Evolutionary conservation across 53 echinoderm and acorn worm genomes (phyloP).

Genomic region (Mesocentrotus franciscanus): DNA sequence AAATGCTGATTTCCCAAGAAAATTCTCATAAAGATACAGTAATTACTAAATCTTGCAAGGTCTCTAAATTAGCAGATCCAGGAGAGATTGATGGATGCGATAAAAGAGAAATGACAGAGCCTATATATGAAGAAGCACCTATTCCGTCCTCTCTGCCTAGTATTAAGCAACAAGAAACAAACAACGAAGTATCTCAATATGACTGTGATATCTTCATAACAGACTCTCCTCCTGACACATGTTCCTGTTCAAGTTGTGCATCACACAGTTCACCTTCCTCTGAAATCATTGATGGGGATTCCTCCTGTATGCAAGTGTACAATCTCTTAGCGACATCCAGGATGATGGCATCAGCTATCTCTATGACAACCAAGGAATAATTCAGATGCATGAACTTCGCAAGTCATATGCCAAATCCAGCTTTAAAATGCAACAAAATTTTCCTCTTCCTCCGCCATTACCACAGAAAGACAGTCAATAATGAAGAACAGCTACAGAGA

Average conservation of each 20-base stretch:
- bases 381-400: background rate
- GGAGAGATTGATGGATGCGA: background rate
- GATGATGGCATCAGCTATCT: background rate
- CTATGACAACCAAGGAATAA: constrained; percentile 6
- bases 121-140: constrained; percentile 7
- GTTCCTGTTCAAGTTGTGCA: constrained; percentile 1
- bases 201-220: background rate
- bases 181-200: background rate
- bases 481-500: background rate
- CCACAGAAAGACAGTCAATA: background rate
- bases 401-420: background rate
- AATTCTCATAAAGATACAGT: background rate
- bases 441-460: background rate
- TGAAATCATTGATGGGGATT: background rate
- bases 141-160: background rate
- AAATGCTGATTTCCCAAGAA: background rate
- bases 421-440: background rate
- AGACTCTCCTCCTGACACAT: background rate
- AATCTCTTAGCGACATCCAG: background rate
- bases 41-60: background rate
- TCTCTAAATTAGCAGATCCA: background rate
- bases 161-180: background rate
- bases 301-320: background rate
- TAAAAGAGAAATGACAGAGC: background rate
- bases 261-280: background rate